These are phyloP conservation scores for Tragelaphus buxtoni DNA, from an alignment of 2,113 vertebrate genomes.

Conservation along the genomic window DNA sequence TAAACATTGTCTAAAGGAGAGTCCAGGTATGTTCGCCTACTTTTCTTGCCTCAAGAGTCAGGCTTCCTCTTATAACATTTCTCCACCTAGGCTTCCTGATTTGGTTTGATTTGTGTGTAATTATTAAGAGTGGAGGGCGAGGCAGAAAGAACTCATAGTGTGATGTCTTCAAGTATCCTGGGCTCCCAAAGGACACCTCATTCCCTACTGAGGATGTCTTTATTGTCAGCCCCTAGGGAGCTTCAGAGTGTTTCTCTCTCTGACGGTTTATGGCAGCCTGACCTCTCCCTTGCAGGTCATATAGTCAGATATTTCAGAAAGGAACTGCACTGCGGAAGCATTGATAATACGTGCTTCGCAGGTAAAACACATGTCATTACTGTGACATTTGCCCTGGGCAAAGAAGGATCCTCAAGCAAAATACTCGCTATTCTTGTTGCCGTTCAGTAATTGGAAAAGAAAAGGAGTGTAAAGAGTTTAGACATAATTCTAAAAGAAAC, in stretches of 20 bases:
- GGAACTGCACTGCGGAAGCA: not conserved
- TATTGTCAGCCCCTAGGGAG: not conserved
- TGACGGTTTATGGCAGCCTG: not conserved
- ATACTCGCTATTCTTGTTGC: not conserved
- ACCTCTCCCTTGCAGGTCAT: not conserved
- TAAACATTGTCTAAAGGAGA: not conserved
- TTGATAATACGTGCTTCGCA: not conserved
- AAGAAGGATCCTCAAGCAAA: slow-evolving; percentile 1
- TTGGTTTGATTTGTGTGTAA: not conserved
- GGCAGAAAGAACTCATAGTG: not conserved
- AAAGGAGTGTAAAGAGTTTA: not conserved
- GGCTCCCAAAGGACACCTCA: not conserved
- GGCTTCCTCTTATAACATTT: not conserved
- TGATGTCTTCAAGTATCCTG: not conserved
- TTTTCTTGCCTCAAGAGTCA: not conserved
- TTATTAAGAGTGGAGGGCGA: not conserved
- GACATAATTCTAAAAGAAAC: not conserved
- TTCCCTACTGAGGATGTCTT: not conserved
- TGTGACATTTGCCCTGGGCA: not conserved
- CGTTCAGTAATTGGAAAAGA: not conserved
- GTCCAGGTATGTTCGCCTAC: not conserved
- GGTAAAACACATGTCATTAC: not conserved
- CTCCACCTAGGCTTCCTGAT: not conserved
- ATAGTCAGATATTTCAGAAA: not conserved
- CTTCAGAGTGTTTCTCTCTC: not conserved